These are phyloP conservation scores for Megamerina dolium DNA, from an alignment of 2,888 invertebrate species.

Conservation along the genomic window DNA sequence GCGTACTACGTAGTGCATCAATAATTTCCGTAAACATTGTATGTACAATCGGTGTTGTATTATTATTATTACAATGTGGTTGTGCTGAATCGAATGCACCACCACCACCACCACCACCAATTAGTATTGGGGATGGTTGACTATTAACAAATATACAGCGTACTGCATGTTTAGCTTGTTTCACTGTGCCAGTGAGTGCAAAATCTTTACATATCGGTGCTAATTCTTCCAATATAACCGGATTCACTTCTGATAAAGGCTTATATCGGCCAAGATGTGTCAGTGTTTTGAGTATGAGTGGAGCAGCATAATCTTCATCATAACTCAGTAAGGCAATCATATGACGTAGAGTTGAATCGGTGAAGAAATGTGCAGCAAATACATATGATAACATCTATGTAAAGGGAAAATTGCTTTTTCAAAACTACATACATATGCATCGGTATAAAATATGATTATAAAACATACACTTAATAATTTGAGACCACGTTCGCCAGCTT, in stretches of 20 bases:
- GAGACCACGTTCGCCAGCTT: constrained; percentile 83
- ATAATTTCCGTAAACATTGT: constrained; percentile 77
- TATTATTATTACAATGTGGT: constrained; percentile 26
- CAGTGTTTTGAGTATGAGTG: constrained; percentile 74
- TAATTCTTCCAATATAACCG: constrained; percentile 68
- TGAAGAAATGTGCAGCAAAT: constrained; percentile 88
- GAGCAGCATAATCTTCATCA: constrained; percentile 74
- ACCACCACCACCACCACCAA: constrained; percentile 20
- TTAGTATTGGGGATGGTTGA: constrained; percentile 21
- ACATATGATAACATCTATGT: constrained; percentile 67
- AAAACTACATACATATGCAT: background rate
- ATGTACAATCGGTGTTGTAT: constrained; percentile 50
- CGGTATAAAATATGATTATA: background rate
- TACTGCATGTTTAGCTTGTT: constrained; percentile 95
- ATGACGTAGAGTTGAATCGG: constrained; percentile 73
- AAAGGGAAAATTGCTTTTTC: background rate
- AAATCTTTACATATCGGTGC: constrained; percentile 83
- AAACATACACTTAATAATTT: constrained; percentile 69
- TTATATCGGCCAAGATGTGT: constrained; percentile 84
- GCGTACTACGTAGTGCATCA: constrained; percentile 69
- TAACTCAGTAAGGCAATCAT: constrained; percentile 62
- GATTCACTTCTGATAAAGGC: constrained; percentile 73
- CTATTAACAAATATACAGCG: constrained; percentile 85
- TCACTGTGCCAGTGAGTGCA: constrained; percentile 82
- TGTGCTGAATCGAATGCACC: constrained; percentile 16